A percentile compares a stretch with the other conserved stretches of the same genome.
Evolutionary conservation across 2,888 invertebrate species (phyloP).

Genomic region (Smittia aterrima): DNA sequence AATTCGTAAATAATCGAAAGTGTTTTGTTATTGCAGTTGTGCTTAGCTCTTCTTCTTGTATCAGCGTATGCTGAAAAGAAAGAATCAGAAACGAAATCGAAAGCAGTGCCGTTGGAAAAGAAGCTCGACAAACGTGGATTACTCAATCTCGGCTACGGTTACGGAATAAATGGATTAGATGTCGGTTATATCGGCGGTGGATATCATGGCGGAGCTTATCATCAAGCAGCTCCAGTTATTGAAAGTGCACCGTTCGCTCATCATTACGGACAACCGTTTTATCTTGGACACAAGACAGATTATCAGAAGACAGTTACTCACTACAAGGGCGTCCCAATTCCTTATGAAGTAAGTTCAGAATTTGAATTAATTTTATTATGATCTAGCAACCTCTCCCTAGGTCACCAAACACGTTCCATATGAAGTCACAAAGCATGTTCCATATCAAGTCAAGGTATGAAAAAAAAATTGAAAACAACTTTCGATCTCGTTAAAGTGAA

Average conservation of each 20-base stretch:
- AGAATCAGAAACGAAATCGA: conserved; percentile 61
- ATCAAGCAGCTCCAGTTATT: conserved; percentile 47
- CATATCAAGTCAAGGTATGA: conserved; percentile 60
- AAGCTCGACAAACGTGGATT: conserved; percentile 81
- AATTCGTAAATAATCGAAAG: too few relatives aligned
- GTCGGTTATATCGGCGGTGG: conserved; percentile 70
- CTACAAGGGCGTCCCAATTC: conserved; percentile 70
- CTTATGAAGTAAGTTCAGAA: conserved; percentile 59
- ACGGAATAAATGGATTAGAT: conserved; percentile 72
- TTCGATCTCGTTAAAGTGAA: conserved; percentile 10
- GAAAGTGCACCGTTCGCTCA: conserved; percentile 44
- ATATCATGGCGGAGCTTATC: conserved; percentile 58
- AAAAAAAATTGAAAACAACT: conserved; percentile 61
- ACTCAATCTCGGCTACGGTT: conserved; percentile 75
- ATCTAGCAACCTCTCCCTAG: conserved; percentile 50
- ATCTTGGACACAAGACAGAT: conserved; percentile 53
- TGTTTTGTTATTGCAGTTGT: conserved; percentile 58
- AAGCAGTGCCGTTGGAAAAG: conserved; percentile 65
- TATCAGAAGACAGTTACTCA: conserved; percentile 68
- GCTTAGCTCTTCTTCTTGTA: conserved; percentile 73
- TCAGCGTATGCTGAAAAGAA: conserved; percentile 63
- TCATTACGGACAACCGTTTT: background rate
- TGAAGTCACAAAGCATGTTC: conserved; percentile 64
- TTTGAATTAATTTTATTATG: conserved; percentile 58
- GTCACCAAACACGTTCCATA: conserved; percentile 56